phyloP scores from a whole-genome alignment of 1,140 invertebrate species.

The Meloidogyne floridensis region DNA sequence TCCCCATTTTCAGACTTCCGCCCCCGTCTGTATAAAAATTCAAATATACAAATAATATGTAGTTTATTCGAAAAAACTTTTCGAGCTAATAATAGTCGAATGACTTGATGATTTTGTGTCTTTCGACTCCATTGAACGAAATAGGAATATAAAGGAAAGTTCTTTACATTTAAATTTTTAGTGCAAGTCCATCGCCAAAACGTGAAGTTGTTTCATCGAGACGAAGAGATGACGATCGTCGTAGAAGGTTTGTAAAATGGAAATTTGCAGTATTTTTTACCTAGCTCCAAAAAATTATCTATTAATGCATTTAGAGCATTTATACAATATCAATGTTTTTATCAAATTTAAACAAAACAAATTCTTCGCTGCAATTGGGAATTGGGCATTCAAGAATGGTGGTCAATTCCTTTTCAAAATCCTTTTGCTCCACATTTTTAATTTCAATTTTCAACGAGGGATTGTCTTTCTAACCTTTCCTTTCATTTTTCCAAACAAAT shows the following conservation, averaged over 20 bases:
- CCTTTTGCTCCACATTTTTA: background rate
- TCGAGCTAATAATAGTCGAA: no score
- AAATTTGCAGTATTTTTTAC: background rate
- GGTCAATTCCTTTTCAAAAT: constrained; percentile 6
- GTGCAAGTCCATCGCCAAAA: constrained; percentile 19
- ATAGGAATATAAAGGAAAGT: no score
- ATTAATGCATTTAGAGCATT: constrained; percentile 9
- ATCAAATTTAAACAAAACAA: constrained; percentile 6
- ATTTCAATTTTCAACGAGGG: background rate
- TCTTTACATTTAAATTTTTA: background rate
- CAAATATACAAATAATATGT: no score
- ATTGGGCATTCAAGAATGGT: constrained; percentile 4
- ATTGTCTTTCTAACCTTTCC: background rate
- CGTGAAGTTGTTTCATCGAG: constrained; percentile 26
- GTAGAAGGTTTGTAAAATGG: constrained; percentile 7
- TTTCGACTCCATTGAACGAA: background rate
- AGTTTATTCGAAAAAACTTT: no score
- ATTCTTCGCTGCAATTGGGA: constrained; percentile 5
- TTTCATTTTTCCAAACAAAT: constrained; percentile 25
- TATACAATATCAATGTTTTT: constrained; percentile 14
- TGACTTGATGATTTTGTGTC: background rate
- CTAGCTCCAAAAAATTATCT: constrained; percentile 14
- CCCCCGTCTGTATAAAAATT: no score
- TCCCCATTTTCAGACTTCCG: no score
- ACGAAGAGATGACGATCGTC: constrained; percentile 15